Percentiles rank a stretch among this genome's conserved stretches.
These are phyloP conservation scores for Mechanitis messenoides DNA, from an alignment of 2,888 invertebrate genomes.

Conservation along the genomic window DNA sequence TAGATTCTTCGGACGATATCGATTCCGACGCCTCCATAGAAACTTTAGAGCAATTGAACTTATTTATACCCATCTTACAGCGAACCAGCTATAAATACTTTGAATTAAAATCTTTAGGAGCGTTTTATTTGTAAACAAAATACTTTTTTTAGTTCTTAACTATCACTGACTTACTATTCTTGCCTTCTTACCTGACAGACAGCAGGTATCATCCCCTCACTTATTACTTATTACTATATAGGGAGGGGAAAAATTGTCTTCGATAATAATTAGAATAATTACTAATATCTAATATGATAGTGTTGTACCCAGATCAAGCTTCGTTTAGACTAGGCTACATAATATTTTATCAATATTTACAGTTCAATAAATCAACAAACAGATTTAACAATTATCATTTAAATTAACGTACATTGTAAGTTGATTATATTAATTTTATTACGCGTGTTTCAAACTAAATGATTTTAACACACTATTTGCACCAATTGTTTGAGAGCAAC, in stretches of 20 bases:
- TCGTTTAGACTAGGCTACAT: no score
- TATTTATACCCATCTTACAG: slow-evolving; percentile 18
- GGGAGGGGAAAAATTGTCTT: no score
- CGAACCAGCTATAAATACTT: slow-evolving; percentile 1
- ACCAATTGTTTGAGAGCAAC: neutral
- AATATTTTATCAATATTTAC: neutral
- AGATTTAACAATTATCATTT: neutral
- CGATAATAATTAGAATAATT: no score
- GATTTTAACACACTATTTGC: neutral
- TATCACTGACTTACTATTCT: no score
- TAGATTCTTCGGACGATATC: slow-evolving; percentile 58
- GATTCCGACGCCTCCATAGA: slow-evolving; percentile 39
- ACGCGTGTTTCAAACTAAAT: neutral
- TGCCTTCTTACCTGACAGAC: no score
- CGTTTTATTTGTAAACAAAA: no score
- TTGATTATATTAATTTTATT: slow-evolving; percentile 4
- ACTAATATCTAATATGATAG: no score
- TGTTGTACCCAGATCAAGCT: no score
- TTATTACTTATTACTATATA: no score
- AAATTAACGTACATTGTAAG: slow-evolving; percentile 1
- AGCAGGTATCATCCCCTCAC: no score
- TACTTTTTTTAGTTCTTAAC: no score
- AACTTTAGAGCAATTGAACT: slow-evolving; percentile 26
- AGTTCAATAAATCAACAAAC: slow-evolving; percentile 2
- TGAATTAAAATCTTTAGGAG: slow-evolving; percentile 1